Evolutionary conservation across 2,797 vertebrate genomes (phyloP).

Genomic region (Serranus cabrilla): DNA sequence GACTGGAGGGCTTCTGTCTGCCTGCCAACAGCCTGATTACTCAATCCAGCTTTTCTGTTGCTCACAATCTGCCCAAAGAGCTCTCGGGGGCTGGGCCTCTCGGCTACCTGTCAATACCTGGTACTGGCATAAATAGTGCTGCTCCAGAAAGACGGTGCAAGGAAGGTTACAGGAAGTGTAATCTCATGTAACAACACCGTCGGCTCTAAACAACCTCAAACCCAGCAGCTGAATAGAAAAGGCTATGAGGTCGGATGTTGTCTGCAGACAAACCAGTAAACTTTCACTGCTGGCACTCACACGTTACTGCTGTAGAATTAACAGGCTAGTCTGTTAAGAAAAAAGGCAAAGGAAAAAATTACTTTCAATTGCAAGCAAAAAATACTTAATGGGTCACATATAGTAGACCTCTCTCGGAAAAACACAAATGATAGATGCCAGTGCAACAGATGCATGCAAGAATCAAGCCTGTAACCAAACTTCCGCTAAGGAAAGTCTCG

Average conservation of each 20-base stretch:
- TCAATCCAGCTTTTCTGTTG: slow-evolving; percentile 81
- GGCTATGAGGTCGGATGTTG: slow-evolving; percentile 20
- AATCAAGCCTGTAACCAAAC: slow-evolving; percentile 23
- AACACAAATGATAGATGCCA: slow-evolving; percentile 14
- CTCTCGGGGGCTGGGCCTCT: slow-evolving; percentile 55
- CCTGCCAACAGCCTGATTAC: slow-evolving; percentile 85
- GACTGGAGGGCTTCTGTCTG: slow-evolving; percentile 82
- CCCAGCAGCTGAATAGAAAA: slow-evolving; percentile 32
- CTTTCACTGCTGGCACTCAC: slow-evolving; percentile 38
- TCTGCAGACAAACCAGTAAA: slow-evolving; percentile 35
- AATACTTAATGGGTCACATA: background rate
- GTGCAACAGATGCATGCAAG: background rate
- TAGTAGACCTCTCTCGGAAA: slow-evolving; percentile 6
- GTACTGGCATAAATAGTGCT: slow-evolving; percentile 66
- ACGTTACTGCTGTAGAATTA: slow-evolving; percentile 3
- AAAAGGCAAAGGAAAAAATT: background rate
- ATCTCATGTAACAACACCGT: slow-evolving; percentile 48
- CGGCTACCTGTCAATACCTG: slow-evolving; percentile 79
- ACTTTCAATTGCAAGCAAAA: background rate
- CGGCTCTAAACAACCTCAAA: slow-evolving; percentile 43
- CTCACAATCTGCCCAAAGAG: slow-evolving; percentile 71
- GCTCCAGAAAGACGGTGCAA: slow-evolving; percentile 46
- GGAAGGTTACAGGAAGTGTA: slow-evolving; percentile 60
- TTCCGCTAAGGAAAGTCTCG: slow-evolving; percentile 11
- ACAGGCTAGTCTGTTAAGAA: slow-evolving; percentile 16